A percentile compares a stretch with the other conserved stretches of the same genome.
phyloP scores from a whole-genome alignment of 2,797 vertebrate species.

The Pteronotus mesoamericanus region DNA sequence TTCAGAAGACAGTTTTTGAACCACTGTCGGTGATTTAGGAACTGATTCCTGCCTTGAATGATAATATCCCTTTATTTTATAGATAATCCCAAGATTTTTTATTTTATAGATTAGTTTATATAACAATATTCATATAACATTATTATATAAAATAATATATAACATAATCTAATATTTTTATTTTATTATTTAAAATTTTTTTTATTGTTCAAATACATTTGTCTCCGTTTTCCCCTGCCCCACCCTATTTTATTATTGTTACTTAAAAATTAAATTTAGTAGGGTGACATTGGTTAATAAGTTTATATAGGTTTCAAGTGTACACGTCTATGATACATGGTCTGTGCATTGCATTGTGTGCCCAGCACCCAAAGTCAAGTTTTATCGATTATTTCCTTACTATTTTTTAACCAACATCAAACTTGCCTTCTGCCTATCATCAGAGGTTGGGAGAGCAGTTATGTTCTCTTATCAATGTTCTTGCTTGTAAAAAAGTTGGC shows the following conservation, averaged over 20 bases:
- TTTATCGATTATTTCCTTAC: neutral
- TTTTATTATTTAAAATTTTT: no score
- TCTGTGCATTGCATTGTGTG: neutral
- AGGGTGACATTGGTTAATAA: neutral
- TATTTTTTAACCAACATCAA: neutral
- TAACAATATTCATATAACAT: neutral
- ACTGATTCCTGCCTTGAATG: neutral
- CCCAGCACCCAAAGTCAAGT: neutral
- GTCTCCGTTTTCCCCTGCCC: no score
- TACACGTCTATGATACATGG: neutral
- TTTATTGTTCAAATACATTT: no score
- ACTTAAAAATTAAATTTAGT: neutral
- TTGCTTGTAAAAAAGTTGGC: neutral
- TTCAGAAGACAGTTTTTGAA: neutral
- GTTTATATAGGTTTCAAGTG: neutral
- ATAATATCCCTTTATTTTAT: neutral
- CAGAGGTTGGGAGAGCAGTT: neutral
- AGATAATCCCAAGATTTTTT: neutral
- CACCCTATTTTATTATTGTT: no score
- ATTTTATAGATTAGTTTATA: neutral
- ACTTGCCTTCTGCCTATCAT: neutral
- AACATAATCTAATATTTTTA: neutral
- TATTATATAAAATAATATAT: neutral
- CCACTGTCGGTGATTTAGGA: neutral
- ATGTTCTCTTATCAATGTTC: neutral